A percentile compares a stretch with the other conserved stretches of the same genome.
Conservation (phyloP, 1,140 invertebrate species). For the Eulimnadia texana region DNA sequence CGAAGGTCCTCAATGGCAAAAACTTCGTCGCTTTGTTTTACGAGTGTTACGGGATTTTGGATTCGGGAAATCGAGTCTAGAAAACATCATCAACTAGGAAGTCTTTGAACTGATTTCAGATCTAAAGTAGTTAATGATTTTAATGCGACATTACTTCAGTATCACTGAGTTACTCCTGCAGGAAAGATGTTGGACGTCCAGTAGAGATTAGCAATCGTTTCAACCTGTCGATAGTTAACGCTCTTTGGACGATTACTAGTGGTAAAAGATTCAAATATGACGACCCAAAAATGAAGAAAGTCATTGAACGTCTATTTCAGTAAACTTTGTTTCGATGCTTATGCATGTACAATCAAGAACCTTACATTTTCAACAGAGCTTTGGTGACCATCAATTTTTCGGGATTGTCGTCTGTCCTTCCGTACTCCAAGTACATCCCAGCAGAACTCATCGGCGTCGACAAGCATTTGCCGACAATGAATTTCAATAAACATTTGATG, state of each 20-base stretch:
- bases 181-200: background rate
- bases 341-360: too few species aligned
- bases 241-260: background rate
- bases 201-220: background rate
- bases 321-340: background rate
- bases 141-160: background rate
- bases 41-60: background rate
- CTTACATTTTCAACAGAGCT: too few species aligned
- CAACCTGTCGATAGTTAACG: slow-evolving; percentile 1
- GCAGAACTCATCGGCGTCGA: too few species aligned
- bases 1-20: background rate
- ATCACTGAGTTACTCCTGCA: background rate
- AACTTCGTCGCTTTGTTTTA: background rate
- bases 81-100: background rate
- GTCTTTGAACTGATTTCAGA: background rate
- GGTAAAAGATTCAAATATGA: background rate
- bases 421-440: too few species aligned
- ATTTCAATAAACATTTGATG: too few species aligned
- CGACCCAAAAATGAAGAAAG: background rate
- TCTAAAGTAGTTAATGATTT: background rate
- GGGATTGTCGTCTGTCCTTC: too few species aligned
- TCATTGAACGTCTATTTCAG: background rate
- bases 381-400: too few species aligned
- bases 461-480: too few species aligned
- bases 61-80: background rate